Evolutionary conservation across 2,797 vertebrate genomes (phyloP).

Genomic region (Danio jaintianensis): DNA sequence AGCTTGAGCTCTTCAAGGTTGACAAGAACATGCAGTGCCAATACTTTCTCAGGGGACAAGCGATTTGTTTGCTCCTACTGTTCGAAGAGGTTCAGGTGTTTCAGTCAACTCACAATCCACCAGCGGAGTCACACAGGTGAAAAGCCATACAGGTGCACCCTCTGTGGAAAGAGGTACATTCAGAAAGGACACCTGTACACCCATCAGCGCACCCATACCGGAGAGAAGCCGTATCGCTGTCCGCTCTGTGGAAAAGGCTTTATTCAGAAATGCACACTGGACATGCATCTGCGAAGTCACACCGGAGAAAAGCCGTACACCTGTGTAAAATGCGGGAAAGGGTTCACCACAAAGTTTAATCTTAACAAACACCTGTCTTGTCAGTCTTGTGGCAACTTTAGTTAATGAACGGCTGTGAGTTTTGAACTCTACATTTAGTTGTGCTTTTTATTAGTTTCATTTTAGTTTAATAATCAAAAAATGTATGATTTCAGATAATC

Average conservation of each 20-base stretch:
- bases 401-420: not conserved
- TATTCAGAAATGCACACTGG: slow-evolving; percentile 83
- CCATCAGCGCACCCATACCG: slow-evolving; percentile 82
- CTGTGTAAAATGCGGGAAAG: slow-evolving; percentile 78
- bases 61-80: slow-evolving; percentile 78
- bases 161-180: slow-evolving; percentile 80
- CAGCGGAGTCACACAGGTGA: slow-evolving; percentile 84
- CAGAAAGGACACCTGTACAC: slow-evolving; percentile 82
- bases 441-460: not conserved
- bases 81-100: slow-evolving; percentile 79
- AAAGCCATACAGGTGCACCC: slow-evolving; percentile 78
- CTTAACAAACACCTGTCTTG: slow-evolving; percentile 72
- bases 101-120: slow-evolving; percentile 82
- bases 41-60: slow-evolving; percentile 67
- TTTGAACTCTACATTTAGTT: not conserved
- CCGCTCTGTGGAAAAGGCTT: slow-evolving; percentile 80
- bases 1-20: slow-evolving; percentile 64
- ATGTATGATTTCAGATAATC: too few relatives aligned
- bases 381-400: slow-evolving; percentile 59
- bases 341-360: slow-evolving; percentile 73
- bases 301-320: slow-evolving; percentile 81
- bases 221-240: slow-evolving; percentile 82
- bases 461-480: too few relatives aligned
- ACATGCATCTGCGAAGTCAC: slow-evolving; percentile 82
- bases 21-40: slow-evolving; percentile 67